Base-by-base conservation (phyloP, 1,140 invertebrate genomes). In the Augochlora pura region DNA sequence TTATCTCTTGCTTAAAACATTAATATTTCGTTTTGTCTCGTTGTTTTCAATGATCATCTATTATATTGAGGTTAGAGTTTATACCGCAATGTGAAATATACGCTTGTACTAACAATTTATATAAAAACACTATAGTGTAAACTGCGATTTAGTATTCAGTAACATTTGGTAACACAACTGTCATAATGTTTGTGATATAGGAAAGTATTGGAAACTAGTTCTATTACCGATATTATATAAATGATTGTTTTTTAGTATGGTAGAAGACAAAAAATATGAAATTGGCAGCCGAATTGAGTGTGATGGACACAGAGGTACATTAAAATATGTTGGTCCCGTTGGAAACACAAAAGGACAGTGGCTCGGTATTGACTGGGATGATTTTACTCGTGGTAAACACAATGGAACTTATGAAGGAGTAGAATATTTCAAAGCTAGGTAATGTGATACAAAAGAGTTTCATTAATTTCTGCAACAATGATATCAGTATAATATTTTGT, bases 361-460 rank as follows among this genome's bases (percentile, higher is more conserved):
- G 98, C 93, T 97, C 77, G 98, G 98, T 2, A 94, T 99, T 23
- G 98, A 99, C 89, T 99, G 98, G 98, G 98, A 99, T 93, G 96
- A 98, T 91, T 94, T 95, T 5, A 90, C 92, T 39, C 94, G 98
- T 87, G 98, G 98, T 16, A 98, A 98, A 91, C 98, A 99, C 89
- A 95, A 98, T 94, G 98, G 98, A 0, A 95, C 94, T 49, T 94
- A 98, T 73, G 95, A 98, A 84, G 96, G 96, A 64, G 92, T 95
- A 63, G 94, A 95, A 85, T 99, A 98, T 92, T 99, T 99, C 90
- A 94, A 95, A 88, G 96, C 97, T 5, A 95, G 94, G 95, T 96
- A 93, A 91, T 74, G 39, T 6, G 0, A 6, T 49, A 27, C 25
- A 52, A 77, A 54, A 25, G 1, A 25, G 32, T 42, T 12, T 54